Percentiles rank a stretch among this genome's conserved stretches.
Conservation (phyloP, 2,888 invertebrate genomes). For the Oscheius onirici region DNA sequence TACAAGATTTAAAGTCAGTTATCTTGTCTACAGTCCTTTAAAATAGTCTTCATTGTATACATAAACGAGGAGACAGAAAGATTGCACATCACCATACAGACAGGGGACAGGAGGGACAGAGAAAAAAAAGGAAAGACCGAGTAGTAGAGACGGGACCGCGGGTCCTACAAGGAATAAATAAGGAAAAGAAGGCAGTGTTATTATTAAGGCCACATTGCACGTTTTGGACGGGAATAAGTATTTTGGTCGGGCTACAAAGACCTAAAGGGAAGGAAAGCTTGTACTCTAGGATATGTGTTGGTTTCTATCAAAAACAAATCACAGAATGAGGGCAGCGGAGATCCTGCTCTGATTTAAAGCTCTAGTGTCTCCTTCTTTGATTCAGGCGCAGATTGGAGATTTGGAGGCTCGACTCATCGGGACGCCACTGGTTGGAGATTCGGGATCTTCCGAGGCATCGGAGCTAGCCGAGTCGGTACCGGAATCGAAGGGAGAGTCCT, state of each 20-base stretch:
- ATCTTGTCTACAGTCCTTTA: no score
- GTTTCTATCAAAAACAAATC: background rate
- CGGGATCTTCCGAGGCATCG: constrained; percentile 34
- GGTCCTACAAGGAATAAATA: constrained; percentile 28
- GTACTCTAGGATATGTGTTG: constrained; percentile 9
- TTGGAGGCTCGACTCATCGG: constrained; percentile 1
- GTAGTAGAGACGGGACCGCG: background rate
- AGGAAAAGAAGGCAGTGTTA: background rate
- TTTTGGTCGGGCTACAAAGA: no score
- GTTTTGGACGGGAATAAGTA: no score
- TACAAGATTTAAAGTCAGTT: no score
- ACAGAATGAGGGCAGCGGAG: constrained; percentile 13
- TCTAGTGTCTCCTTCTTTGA: background rate
- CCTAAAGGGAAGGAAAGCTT: background rate
- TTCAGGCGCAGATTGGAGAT: constrained; percentile 20
- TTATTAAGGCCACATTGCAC: constrained; percentile 26
- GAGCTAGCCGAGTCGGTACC: constrained; percentile 32
- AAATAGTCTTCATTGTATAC: no score
- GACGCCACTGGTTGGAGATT: constrained; percentile 13
- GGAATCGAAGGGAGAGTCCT: constrained; percentile 35
- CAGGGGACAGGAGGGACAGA: no score
- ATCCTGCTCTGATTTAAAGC: constrained; percentile 21
- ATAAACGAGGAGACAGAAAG: background rate
- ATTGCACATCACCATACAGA: constrained; percentile 24
- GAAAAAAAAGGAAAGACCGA: background rate